Evolutionary conservation across 2,888 invertebrate genomes (phyloP), one percentile per base, ranked within the genome.

Genomic region (Drosophila dives): DNA sequence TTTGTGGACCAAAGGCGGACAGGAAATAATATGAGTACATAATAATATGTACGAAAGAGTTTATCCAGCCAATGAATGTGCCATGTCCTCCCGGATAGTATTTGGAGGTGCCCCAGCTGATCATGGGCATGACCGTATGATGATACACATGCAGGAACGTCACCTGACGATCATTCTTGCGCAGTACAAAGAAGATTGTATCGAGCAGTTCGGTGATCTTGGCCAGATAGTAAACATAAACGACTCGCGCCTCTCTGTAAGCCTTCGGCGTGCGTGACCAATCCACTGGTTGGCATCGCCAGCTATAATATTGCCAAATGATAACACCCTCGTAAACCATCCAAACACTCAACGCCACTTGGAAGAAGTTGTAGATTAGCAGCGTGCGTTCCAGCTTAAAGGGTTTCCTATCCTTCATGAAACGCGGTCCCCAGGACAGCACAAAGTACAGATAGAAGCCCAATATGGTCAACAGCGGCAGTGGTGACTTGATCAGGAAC

Each of bases 1-100:
- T 96, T 83, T 96, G 94, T 0, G 98, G 98, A 34, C 98, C 97
- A 91, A 98, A 94, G 0, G 98, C 98, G 0, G 99, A 96, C 65
- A 98, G 92, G 94, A 98, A 94, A 90, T 98, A 98, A 93, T 99
- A 99, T 2, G 96, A 94, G 92, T 99, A 99, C 98, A 99, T 99
- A 81, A 99, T 94, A 78, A 98, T 96, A 91, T 99, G 99, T 23
- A 99, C 98, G 88, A 98, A 98, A 3, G 98, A 97, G 94, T 99
- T 99, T 81, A 98, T 95, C 72, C 97, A 84, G 64, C 93, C 93
- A 83, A 98, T 97, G 90, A 98, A 96, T 3, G 98, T 98, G 33
- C 98, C 98, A 92, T 99, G 98, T 0, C 97, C 98, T 60, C 97
- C 97, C 65, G 95, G 95, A 90, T 95, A 96, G 92, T 97, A 98